phyloP scores from a whole-genome alignment of 2,797 vertebrate genomes.

The Apogon talboti region DNA sequence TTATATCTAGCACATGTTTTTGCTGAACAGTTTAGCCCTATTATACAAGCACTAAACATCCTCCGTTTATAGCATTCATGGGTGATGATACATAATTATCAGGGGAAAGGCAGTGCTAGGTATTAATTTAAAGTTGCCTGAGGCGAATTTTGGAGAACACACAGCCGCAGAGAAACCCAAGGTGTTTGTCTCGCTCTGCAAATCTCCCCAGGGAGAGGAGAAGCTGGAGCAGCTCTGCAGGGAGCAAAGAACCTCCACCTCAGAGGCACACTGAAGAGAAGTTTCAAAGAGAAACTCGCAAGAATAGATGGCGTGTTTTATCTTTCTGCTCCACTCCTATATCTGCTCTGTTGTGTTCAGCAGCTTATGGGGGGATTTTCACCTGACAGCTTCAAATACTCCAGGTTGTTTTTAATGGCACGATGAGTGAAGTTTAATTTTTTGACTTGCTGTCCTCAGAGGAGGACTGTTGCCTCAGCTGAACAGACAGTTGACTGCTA shows the following conservation, averaged over 20 bases:
- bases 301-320: slow-evolving; percentile 74
- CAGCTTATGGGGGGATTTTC: slow-evolving; percentile 59
- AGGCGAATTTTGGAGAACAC: slow-evolving; percentile 76
- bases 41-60: slow-evolving; percentile 74
- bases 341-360: slow-evolving; percentile 71
- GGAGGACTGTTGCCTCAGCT: slow-evolving; percentile 65
- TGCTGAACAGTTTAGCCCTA: slow-evolving; percentile 63
- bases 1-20: slow-evolving; percentile 48
- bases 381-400: slow-evolving; percentile 72
- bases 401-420: slow-evolving; percentile 68
- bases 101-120: slow-evolving; percentile 65
- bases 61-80: slow-evolving; percentile 68
- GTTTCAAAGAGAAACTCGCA: slow-evolving; percentile 78
- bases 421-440: slow-evolving; percentile 65
- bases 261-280: slow-evolving; percentile 55
- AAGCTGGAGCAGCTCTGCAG: slow-evolving; percentile 75
- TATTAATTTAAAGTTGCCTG: slow-evolving; percentile 78
- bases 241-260: slow-evolving; percentile 73
- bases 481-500: slow-evolving; percentile 50
- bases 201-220: slow-evolving; percentile 75
- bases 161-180: slow-evolving; percentile 77
- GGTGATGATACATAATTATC: slow-evolving; percentile 75
- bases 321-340: slow-evolving; percentile 67
- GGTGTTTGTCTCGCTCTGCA: slow-evolving; percentile 80
- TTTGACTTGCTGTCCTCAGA: slow-evolving; percentile 61